Percentiles rank a stretch among this genome's conserved stretches.
Evolutionary conservation across 1,140 invertebrate species (phyloP).

Genomic region (Goniozus legneri): DNA sequence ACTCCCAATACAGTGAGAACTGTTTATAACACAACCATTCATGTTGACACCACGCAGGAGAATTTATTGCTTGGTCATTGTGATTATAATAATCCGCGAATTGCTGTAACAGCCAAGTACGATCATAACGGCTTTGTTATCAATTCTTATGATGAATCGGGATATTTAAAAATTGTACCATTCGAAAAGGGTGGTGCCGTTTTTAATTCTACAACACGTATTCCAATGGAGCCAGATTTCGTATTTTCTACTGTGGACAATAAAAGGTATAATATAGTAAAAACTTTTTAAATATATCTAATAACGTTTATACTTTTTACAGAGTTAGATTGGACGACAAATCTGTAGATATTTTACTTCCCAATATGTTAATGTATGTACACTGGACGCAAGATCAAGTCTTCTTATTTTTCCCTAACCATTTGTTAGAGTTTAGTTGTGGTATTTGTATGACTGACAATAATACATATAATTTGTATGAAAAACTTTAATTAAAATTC

Average conservation of each 20-base stretch:
- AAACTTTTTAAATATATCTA: constrained; percentile 9
- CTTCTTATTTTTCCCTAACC: constrained; percentile 47
- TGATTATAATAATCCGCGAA: constrained; percentile 43
- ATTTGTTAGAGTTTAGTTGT: constrained; percentile 46
- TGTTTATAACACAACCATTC: constrained; percentile 35
- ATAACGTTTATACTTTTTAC: constrained; percentile 6
- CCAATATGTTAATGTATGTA: constrained; percentile 40
- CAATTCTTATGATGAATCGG: constrained; percentile 41
- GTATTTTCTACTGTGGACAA: constrained; percentile 36
- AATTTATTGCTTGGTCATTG: constrained; percentile 43
- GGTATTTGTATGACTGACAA: constrained; percentile 39
- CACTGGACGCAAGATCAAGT: constrained; percentile 48
- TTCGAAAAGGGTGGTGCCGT: constrained; percentile 31
- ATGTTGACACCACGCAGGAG: constrained; percentile 29
- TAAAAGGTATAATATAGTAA: constrained; percentile 35
- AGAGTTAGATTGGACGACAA: constrained; percentile 35
- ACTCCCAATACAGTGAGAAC: constrained; percentile 33
- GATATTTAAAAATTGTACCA: constrained; percentile 36
- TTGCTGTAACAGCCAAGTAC: constrained; percentile 35
- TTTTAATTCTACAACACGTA: constrained; percentile 36
- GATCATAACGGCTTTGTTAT: constrained; percentile 31
- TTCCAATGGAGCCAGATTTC: constrained; percentile 35
- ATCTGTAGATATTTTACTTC: constrained; percentile 39
- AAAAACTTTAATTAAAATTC: constrained; percentile 31
- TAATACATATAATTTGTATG: constrained; percentile 24